Base-by-base conservation (phyloP, 2,113 vertebrate species). In the Siniperca chuatsi region DNA sequence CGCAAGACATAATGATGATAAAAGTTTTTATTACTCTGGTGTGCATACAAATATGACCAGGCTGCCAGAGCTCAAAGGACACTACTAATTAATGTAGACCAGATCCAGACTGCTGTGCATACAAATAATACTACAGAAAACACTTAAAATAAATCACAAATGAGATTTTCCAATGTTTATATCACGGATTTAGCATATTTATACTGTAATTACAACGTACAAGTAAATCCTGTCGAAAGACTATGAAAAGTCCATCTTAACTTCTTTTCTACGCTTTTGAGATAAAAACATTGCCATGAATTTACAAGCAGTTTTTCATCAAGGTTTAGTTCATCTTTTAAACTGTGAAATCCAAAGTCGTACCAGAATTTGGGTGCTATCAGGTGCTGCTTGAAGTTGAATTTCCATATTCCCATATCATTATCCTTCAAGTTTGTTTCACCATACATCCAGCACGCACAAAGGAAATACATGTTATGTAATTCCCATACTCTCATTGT, bases 391-490 rank as follows among this genome's bases (percentile, higher is more conserved):
- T 15, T 76, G 48, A 62, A 62, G 64, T 75, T 68, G 2, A 40
- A 60, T 81, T 75, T 40, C 73, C 33, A 25, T 44, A 44, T 25
- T 69, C 21, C 33, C 54, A 66, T 62, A 46, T 70, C 54, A 64
- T 75, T 54, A 61, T 60, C 29, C 15, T 62, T 78, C 25, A 69
- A 60, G 66, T 73, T 82, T 87, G 61, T 74, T 81, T 25, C 37
- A 1, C 55, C 6, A 33, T 48, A 9, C 18, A 21, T 70, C 35
- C 25, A 50, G 46, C 15, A 37, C 65, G 18, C 7, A 58, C 29
- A 52, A 21, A 79, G 57, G 4, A 21, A 64, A 61, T 40, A 60
- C 2, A n/a, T 50, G 3, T 64, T 20, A 25, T 66, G 11, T 23
- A 44, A 64, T 80, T 52, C 35, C 0, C 2, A 13, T 40, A 25